Conservation (phyloP, 2,113 vertebrate species). For the Emydocephalus ijimae region DNA sequence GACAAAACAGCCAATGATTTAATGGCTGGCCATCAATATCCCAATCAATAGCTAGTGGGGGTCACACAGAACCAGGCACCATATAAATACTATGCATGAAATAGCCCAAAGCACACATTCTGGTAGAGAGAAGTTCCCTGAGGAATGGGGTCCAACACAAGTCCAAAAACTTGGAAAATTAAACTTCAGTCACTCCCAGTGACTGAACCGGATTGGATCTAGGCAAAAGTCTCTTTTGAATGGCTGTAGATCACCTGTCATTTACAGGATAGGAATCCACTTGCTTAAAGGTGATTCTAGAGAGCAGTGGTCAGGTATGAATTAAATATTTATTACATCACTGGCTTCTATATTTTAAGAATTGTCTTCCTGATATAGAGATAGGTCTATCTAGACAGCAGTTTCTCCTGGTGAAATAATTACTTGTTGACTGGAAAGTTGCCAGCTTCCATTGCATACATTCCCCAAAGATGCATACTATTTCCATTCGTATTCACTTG, state of each 20-base stretch:
- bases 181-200: not conserved
- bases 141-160: not conserved
- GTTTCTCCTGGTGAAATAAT: conserved; percentile 50
- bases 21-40: not conserved
- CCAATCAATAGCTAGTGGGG: not conserved
- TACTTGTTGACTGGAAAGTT: conserved; percentile 28
- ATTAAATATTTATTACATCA: conserved; percentile 50
- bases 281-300: conserved; percentile 39
- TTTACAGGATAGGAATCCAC: not conserved
- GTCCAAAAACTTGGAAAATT: not conserved
- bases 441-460: conserved; percentile 55
- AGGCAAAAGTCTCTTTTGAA: conserved; percentile 18
- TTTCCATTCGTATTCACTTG: conserved; percentile 16
- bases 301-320: conserved; percentile 41
- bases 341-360: conserved; percentile 37
- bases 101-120: not conserved
- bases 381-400: conserved; percentile 39
- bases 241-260: conserved; percentile 16
- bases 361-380: conserved; percentile 36
- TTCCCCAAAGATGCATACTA: conserved; percentile 43
- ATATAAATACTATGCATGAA: not conserved
- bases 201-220: not conserved
- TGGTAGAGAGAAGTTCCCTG: not conserved
- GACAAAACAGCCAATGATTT: not conserved
- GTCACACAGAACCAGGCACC: not conserved